Evolutionary conservation across 23 tunicate species (phyloP).

Genomic region (Trididemnum nubilum): DNA sequence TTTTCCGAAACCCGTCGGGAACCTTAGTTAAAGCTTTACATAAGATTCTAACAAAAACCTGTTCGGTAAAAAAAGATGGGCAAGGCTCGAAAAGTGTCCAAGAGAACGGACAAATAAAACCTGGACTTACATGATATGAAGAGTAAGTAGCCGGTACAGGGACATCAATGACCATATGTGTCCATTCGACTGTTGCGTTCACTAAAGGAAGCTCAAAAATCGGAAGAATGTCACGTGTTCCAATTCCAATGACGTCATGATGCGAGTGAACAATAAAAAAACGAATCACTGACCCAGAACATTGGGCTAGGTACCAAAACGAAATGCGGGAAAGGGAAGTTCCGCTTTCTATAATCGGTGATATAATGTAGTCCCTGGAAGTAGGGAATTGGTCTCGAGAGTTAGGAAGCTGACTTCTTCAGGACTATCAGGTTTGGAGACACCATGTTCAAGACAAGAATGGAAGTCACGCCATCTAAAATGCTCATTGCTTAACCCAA

Average conservation of each 20-base stretch:
- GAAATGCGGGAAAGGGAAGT: constrained; percentile 24
- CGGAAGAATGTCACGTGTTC: background rate
- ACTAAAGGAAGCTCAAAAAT: background rate
- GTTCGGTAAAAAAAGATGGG: too few species aligned
- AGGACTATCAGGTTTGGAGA: background rate
- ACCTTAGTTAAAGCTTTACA: too few species aligned
- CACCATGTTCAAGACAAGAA: constrained; percentile 1
- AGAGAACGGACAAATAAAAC: too few species aligned
- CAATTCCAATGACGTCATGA: background rate
- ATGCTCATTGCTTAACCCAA: background rate
- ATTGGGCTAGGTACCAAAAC: constrained; percentile 36
- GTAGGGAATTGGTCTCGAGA: background rate
- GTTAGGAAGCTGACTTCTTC: constrained; percentile 32
- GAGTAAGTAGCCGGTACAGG: constrained; percentile 29
- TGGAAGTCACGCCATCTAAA: constrained; percentile 10
- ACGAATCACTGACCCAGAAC: constrained; percentile 20
- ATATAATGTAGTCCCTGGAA: constrained; percentile 19
- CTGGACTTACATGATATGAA: constrained; percentile 26
- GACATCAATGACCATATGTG: background rate
- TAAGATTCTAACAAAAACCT: too few species aligned
- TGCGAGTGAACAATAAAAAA: constrained; percentile 12
- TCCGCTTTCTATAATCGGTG: constrained; percentile 51
- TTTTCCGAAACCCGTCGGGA: too few species aligned
- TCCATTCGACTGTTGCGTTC: constrained; percentile 9
- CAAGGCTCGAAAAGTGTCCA: too few species aligned